A percentile compares a stretch with the other conserved stretches of the same genome.
These are phyloP conservation scores for Helicoverpa armigera DNA, from an alignment of 1,140 invertebrate species.

Conservation along the genomic window DNA sequence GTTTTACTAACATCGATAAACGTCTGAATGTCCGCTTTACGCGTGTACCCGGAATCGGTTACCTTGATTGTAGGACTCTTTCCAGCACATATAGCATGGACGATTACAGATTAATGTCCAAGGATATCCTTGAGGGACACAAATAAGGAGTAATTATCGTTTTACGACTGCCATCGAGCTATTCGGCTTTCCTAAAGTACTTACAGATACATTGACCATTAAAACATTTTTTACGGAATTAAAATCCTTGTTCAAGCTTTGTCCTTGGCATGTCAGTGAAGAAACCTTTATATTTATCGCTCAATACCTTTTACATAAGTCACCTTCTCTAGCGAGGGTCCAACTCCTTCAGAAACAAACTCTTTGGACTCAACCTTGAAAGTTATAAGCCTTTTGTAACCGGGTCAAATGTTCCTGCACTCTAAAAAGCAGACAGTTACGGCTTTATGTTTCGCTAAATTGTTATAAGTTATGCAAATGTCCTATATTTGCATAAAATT, in stretches of 20 bases:
- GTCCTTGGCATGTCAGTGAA: too few species aligned
- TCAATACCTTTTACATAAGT: background rate
- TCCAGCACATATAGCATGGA: too few species aligned
- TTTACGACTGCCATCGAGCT: too few species aligned
- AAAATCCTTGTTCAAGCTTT: too few species aligned
- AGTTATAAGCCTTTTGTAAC: constrained; percentile 32
- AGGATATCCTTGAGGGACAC: too few species aligned
- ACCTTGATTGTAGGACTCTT: too few species aligned
- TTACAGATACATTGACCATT: too few species aligned
- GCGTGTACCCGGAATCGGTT: background rate
- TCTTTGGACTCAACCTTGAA: constrained; percentile 18
- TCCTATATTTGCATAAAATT: background rate
- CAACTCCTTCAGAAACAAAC: background rate
- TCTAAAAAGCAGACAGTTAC: background rate
- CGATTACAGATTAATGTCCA: too few species aligned
- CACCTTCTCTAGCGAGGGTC: background rate
- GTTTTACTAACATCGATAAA: constrained; percentile 22
- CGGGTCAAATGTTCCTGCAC: constrained; percentile 18
- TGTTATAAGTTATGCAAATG: background rate
- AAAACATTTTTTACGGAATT: too few species aligned
- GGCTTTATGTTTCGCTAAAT: background rate
- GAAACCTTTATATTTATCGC: background rate
- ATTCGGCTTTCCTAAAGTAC: too few species aligned
- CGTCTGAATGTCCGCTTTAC: background rate
- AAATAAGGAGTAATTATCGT: too few species aligned